A percentile compares a stretch with the other conserved stretches of the same genome.
Evolutionary conservation across 2,797 vertebrate species (phyloP).

Genomic region (Rallus crepitans): DNA sequence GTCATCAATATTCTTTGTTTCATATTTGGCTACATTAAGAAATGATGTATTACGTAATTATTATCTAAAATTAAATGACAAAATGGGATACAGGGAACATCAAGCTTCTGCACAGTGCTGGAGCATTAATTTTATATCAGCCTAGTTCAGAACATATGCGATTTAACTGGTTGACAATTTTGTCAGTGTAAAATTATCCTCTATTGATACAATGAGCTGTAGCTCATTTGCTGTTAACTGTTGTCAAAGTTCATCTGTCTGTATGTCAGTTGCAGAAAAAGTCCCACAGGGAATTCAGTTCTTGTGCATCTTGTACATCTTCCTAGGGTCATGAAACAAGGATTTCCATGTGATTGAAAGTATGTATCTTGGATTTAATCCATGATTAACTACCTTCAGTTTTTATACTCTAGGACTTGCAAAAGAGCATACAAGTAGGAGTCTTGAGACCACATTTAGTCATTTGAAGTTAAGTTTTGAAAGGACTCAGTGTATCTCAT

Average conservation of each 20-base stretch:
- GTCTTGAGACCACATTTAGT: background rate
- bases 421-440: background rate
- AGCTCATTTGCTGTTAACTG: background rate
- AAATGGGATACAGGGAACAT: conserved; percentile 24
- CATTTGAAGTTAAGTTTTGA: background rate
- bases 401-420: background rate
- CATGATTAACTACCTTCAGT: background rate
- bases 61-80: conserved; percentile 58
- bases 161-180: background rate
- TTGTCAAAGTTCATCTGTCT: background rate
- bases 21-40: conserved; percentile 34
- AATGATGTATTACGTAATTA: conserved; percentile 57
- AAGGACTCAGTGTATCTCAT: background rate
- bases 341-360: background rate
- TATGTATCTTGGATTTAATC: background rate
- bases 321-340: background rate
- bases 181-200: background rate
- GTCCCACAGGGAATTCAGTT: background rate
- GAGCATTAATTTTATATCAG: background rate
- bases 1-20: conserved; percentile 51
- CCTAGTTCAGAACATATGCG: background rate
- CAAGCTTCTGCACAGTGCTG: conserved; percentile 3
- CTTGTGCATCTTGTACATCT: background rate
- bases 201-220: background rate
- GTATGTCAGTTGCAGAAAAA: background rate